These are phyloP conservation scores for Nesidiocoris tenuis DNA, from an alignment of 2,888 invertebrate genomes.

Conservation along the genomic window DNA sequence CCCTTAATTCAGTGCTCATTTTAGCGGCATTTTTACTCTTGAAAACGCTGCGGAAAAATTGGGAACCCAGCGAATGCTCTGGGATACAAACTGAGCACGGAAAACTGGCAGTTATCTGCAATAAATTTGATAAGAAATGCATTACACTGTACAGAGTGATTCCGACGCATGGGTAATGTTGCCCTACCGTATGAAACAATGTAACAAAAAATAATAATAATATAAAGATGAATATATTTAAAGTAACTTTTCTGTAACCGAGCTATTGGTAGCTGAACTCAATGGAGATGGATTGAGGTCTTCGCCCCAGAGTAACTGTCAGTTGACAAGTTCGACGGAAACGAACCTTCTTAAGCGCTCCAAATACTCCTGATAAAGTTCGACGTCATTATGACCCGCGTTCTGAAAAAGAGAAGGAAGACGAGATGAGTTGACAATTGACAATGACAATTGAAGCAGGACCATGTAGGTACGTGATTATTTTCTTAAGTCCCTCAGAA, in stretches of 20 bases:
- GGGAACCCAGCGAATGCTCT: neutral
- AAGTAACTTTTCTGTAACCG: conserved; percentile 73
- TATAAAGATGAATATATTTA: conserved; percentile 54
- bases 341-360: conserved; percentile 66
- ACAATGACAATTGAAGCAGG: too few species aligned
- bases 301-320: conserved; percentile 54
- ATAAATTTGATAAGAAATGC: too few species aligned
- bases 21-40: too few species aligned
- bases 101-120: too few species aligned
- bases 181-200: too few species aligned
- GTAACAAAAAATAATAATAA: too few species aligned
- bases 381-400: conserved; percentile 69
- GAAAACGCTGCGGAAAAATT: too few species aligned
- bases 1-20: too few species aligned
- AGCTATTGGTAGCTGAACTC: conserved; percentile 66
- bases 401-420: conserved; percentile 55
- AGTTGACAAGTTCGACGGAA: conserved; percentile 58
- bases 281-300: conserved; percentile 55
- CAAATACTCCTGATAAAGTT: conserved; percentile 65
- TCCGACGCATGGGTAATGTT: too few species aligned
- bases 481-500: neutral
- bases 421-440: neutral
- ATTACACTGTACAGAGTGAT: too few species aligned
- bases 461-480: too few species aligned
- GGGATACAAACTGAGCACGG: neutral